A percentile compares a stretch with the other conserved stretches of the same genome.
Evolutionary conservation across 2,113 vertebrate genomes (phyloP).

Genomic region (Dermatemys mawii): DNA sequence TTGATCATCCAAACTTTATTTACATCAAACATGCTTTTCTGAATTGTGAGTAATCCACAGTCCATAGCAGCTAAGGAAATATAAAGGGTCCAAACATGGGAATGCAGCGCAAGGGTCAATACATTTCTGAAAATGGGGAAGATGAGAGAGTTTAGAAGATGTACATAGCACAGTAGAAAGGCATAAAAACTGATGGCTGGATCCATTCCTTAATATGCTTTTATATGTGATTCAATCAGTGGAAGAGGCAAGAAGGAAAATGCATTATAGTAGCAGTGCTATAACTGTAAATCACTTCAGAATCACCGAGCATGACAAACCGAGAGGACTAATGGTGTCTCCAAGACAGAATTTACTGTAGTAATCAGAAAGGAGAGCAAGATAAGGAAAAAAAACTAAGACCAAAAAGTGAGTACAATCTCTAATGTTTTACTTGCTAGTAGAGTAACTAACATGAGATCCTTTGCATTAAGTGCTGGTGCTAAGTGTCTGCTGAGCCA

Average conservation of each 20-base stretch:
- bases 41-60: background rate
- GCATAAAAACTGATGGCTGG: background rate
- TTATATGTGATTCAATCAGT: background rate
- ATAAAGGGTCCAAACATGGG: conserved; percentile 39
- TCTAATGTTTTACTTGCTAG: background rate
- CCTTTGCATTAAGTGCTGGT: background rate
- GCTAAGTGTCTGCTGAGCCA: background rate
- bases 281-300: background rate
- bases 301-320: conserved; percentile 3
- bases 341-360: background rate
- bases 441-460: background rate
- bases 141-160: background rate
- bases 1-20: background rate
- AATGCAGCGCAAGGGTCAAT: background rate
- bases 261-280: fast-evolving
- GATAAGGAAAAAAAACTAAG: background rate
- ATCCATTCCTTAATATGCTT: background rate
- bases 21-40: fast-evolving
- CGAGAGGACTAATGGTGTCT: background rate
- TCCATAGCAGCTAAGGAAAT: background rate
- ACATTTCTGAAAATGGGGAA: background rate
- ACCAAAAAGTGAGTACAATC: conserved; percentile 14
- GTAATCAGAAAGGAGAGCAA: background rate
- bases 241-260: conserved; percentile 16
- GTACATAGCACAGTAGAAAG: background rate